phyloP scores from a whole-genome alignment of 1,140 invertebrate genomes.

The Drosophila leontia region DNA sequence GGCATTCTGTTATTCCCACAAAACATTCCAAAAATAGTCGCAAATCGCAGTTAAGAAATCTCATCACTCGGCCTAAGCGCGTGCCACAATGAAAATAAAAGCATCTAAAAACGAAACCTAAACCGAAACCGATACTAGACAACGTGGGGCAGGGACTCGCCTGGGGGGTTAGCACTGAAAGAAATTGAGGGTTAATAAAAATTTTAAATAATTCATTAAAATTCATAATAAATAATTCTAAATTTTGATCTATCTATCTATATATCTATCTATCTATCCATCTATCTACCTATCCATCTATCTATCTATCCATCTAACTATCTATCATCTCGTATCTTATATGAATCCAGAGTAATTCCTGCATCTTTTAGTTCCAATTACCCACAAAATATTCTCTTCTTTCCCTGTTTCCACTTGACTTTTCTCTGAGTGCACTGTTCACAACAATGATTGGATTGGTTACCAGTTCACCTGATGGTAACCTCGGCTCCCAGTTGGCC shows the following conservation, averaged over 20 bases:
- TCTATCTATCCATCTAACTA: neutral
- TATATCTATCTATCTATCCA: neutral
- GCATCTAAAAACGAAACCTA: slow-evolving; percentile 1
- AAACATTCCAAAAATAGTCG: slow-evolving; percentile 41
- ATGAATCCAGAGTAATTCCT: neutral
- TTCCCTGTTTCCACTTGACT: neutral
- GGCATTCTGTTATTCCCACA: neutral
- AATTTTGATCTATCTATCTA: neutral
- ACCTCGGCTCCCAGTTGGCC: slow-evolving; percentile 4
- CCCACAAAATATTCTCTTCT: neutral
- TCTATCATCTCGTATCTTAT: no score
- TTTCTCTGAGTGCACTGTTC: slow-evolving; percentile 1
- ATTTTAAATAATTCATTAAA: no score
- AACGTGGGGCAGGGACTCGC: slow-evolving; percentile 39
- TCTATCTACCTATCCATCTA: neutral
- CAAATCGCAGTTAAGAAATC: slow-evolving; percentile 49
- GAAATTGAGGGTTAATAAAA: neutral
- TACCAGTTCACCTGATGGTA: slow-evolving; percentile 28
- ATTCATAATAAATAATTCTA: neutral
- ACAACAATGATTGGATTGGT: slow-evolving; percentile 23
- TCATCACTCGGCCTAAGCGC: slow-evolving; percentile 37
- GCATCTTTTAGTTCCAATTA: neutral
- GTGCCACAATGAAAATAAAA: slow-evolving; percentile 42
- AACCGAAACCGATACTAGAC: slow-evolving; percentile 41
- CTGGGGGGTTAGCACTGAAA: slow-evolving; percentile 19